Conservation (phyloP, 2,113 vertebrate species). For the western clawed frog (Xenopus tropicalis) region DNA sequence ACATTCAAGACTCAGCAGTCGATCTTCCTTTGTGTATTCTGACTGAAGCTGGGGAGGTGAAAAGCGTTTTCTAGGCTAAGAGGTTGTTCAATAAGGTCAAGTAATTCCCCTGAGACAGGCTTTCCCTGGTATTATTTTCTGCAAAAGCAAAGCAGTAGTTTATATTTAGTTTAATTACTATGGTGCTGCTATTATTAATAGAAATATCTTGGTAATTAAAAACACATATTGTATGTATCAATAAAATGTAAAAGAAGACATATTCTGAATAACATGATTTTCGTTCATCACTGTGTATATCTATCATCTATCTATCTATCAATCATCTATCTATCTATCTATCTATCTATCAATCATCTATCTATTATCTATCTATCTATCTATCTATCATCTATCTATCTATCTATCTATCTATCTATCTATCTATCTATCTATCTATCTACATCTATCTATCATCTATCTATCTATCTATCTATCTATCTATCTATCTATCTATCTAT, state of each 20-base stretch:
- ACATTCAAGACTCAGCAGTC: conserved; percentile 45
- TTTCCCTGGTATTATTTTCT: conserved; percentile 66
- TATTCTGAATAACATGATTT: too few species aligned
- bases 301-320: too few species aligned
- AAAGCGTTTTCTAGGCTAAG: conserved; percentile 50
- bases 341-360: too few species aligned
- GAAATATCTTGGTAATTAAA: conserved; percentile 55
- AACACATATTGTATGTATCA: conserved; percentile 6
- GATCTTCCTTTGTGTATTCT: conserved; percentile 54
- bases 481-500: too few species aligned
- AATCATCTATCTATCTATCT: too few species aligned
- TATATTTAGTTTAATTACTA: conserved; percentile 58
- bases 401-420: too few species aligned
- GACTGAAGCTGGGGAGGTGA: conserved; percentile 49
- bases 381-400: too few species aligned
- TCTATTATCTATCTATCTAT: too few species aligned
- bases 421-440: too few species aligned
- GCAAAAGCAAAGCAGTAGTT: conserved; percentile 60
- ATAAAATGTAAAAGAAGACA: neutral
- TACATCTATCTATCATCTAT: too few species aligned
- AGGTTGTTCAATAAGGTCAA: conserved; percentile 60
- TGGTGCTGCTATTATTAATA: conserved; percentile 62
- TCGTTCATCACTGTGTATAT: too few species aligned
- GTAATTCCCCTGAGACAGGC: conserved; percentile 58
- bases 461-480: too few species aligned